Base-by-base conservation (phyloP, 2,113 vertebrate species). In the Pseudois nayaur region DNA sequence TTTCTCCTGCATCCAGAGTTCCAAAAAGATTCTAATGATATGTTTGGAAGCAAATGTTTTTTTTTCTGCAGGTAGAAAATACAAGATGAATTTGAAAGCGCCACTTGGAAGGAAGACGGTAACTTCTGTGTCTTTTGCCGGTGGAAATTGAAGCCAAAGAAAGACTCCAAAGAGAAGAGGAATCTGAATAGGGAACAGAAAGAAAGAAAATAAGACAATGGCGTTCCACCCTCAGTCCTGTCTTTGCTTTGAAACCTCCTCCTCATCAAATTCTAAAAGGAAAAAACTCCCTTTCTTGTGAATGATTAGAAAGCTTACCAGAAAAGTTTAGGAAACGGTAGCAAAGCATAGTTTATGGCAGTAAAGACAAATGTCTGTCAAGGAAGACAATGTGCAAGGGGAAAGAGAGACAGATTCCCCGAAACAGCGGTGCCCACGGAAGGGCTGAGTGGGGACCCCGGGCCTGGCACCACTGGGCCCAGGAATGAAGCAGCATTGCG, bases 381-480 rank as follows among this genome's bases (percentile, higher is more conserved):
- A 55, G 89, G 43, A 78, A 62, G 45, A 95, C 87, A 91, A 59
- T 25, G 12, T 10, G 3, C 17, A 23, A 8, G 29, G 48, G n/a
- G 33, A 8, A 10, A 55, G 29, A 40, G 3, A 76, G 23, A 92
- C 5, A 14, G 36, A n/a, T 0, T 9, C 23, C 50, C 25, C 1
- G 1, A 76, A 29, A 81, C n/a, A 50, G 33, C 2, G 43, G 29
- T 2, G 0, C 0, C 27, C 2, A 0, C 0, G 3, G 16, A 3
- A 29, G 57, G n/a, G 27, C 40, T 14, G 9, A 45, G 27, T 4
- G 7, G 87, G 25, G 27, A 15, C 29, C 0, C 59, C 1, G 19
- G 64, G 60, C 60, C 60, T 12, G 45, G 52, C 57, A 19, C 43
- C 5, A 5, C 23, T 0, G 0, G 7, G 82, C 59, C 31, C 27